phyloP scores from a whole-genome alignment of 1,140 invertebrate genomes.

The Platorchestia sp. region DNA sequence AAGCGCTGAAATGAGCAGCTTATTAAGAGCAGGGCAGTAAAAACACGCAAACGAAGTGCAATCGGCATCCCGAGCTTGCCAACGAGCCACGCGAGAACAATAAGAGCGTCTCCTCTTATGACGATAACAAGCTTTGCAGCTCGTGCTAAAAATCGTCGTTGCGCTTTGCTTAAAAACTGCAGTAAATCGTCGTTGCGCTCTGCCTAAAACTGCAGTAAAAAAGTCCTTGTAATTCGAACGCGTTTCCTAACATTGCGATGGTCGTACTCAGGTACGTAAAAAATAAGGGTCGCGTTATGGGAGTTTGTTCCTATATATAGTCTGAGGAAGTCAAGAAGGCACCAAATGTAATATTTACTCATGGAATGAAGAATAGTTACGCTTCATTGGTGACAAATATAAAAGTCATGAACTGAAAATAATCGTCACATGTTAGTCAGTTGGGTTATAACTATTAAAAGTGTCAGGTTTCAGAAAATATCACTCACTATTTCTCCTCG shows the following conservation, averaged over 20 bases:
- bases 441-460: no score
- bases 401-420: no score
- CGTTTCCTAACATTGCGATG: neutral
- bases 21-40: neutral
- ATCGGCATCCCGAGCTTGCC: neutral
- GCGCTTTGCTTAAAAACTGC: neutral
- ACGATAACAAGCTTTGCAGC: conserved; percentile 17
- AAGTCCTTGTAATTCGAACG: neutral
- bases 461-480: no score
- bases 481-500: no score
- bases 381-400: no score
- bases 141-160: conserved; percentile 1
- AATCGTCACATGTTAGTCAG: no score
- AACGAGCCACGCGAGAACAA: conserved; percentile 34
- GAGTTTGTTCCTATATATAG: neutral
- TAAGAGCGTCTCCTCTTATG: neutral
- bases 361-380: neutral
- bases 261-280: neutral
- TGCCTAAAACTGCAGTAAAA: neutral
- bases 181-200: conserved; percentile 14
- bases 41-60: neutral
- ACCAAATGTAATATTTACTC: neutral
- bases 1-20: neutral
- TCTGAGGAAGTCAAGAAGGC: neutral
- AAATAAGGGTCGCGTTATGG: neutral